A percentile compares a stretch with the other conserved stretches of the same genome.
Evolutionary conservation across 2,888 invertebrate genomes (phyloP).

Genomic region (Drosophila seclusa): DNA sequence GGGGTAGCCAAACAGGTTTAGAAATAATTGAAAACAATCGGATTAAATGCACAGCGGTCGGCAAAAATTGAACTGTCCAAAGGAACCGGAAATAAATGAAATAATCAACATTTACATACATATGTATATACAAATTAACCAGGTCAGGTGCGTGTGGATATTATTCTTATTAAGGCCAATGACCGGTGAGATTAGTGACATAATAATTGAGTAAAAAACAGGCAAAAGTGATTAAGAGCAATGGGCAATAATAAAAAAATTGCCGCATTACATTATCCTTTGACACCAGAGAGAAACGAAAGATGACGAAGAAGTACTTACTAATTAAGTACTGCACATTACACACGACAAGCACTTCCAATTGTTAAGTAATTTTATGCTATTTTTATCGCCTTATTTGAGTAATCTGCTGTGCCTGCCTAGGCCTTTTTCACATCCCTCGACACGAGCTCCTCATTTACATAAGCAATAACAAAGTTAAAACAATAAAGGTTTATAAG

Average conservation of each 20-base stretch:
- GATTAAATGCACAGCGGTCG: constrained; percentile 62
- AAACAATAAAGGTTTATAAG: constrained; percentile 64
- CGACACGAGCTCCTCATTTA: constrained; percentile 43
- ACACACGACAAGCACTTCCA: constrained; percentile 8
- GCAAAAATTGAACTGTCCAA: constrained; percentile 37
- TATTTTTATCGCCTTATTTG: constrained; percentile 8
- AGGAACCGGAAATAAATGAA: constrained; percentile 43
- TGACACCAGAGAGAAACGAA: constrained; percentile 10
- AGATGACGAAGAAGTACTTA: not conserved
- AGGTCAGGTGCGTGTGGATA: constrained; percentile 20
- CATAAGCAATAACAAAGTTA: constrained; percentile 64
- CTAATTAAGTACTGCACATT: constrained; percentile 32
- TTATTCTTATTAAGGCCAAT: constrained; percentile 25
- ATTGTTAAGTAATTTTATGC: constrained; percentile 40
- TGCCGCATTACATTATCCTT: constrained; percentile 2
- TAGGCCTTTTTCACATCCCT: not conserved
- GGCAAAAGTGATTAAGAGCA: constrained; percentile 26
- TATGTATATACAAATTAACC: constrained; percentile 35
- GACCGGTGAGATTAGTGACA: constrained; percentile 30
- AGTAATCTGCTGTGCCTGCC: constrained; percentile 32
- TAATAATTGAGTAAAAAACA: constrained; percentile 11
- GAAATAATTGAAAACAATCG: constrained; percentile 74
- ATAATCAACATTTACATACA: constrained; percentile 43
- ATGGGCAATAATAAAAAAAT: constrained; percentile 11
- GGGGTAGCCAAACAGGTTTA: constrained; percentile 45